Evolutionary conservation across 2,113 vertebrate genomes (phyloP), one percentile per base, ranked within the genome.

Genomic region (Dicerorhinus sumatrensis): DNA sequence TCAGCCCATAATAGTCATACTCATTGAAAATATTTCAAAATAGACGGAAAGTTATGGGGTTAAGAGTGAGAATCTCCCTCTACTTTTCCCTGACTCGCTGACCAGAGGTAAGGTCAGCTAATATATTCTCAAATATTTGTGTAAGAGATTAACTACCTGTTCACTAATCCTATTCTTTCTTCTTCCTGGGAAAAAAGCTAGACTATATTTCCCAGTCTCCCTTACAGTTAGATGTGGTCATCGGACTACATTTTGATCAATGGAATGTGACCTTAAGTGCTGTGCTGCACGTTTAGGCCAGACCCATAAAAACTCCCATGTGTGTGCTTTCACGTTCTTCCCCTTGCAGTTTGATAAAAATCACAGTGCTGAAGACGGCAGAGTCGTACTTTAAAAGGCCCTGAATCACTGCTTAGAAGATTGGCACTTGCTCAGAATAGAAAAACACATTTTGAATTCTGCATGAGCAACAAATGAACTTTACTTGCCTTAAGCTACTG

Each of bases 401-500:
- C 42, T 3, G 8, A 87, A 48, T 86, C 42, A 48, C 4, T 33
- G 27, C 18, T 80, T 81, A 70, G 16, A 70, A 87, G 42, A 58
- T 2, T 62, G 67, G 70, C 1, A 33, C 14, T 94, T 11, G 18
- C 18, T 88, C 33, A 75, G 7, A 65, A 84, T 18, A 92, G 16
- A 84, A 96, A 94, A 33, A 51, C 25, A 82, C 21, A 82, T 42
- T 89, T 77, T 77, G 60, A 89, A 79, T 89, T 94, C 56, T 77
- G n/a, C 11, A 27, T 79, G 48, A 79, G 76, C 54, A 94, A 73
- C 46, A 92, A 27, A 92, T 80, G 20, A 79, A 89, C 17, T 85
- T 89, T 21, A 67, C 3, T 54, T 82, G 62, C 33, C 84, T 90
- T 96, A 93, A 95, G 20, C 31, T 51, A 84, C 4, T 73, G 39